A percentile compares a stretch with the other conserved stretches of the same genome.
phyloP scores from a whole-genome alignment of 2,797 vertebrate species.

The Enoplosus armatus region DNA sequence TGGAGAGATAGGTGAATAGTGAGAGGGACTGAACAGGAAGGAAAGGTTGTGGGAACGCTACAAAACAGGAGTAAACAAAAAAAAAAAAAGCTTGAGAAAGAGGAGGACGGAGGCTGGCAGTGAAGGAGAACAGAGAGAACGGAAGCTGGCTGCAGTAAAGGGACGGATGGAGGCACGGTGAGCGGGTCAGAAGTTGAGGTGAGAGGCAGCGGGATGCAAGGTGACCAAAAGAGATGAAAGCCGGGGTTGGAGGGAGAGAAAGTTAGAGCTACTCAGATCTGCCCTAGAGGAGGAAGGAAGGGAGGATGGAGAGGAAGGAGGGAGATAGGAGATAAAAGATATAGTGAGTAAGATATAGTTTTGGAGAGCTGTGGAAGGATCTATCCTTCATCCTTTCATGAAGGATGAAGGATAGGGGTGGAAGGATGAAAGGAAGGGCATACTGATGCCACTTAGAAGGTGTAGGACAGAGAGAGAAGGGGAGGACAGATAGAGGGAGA shows the following conservation, averaged over 20 bases:
- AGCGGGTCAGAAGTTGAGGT: conserved; percentile 70
- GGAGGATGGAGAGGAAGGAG: conserved; percentile 4
- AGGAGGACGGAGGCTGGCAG: conserved; percentile 15
- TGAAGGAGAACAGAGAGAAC: conserved; percentile 39
- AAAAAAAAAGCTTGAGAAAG: conserved; percentile 15
- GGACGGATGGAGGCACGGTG: conserved; percentile 54
- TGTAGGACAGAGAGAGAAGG: conserved; percentile 4
- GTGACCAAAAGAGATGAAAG: conserved; percentile 70
- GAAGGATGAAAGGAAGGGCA: conserved; percentile 13
- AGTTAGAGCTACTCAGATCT: conserved; percentile 53
- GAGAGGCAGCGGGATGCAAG: conserved; percentile 65
- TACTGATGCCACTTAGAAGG: conserved; percentile 1
- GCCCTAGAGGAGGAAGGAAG: conserved; percentile 23
- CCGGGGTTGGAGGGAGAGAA: conserved; percentile 31
- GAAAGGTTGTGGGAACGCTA: conserved; percentile 36
- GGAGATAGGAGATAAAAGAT: conserved; percentile 22
- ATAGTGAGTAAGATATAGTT: background rate
- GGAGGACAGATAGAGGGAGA: background rate
- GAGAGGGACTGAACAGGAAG: conserved; percentile 50
- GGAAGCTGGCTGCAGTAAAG: conserved; percentile 56
- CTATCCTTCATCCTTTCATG: no score
- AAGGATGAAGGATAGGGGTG: no score
- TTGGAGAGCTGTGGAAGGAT: no score
- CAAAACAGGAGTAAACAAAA: conserved; percentile 31
- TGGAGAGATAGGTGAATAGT: conserved; percentile 58